These are phyloP conservation scores for Agrochola macilenta DNA, from an alignment of 2,888 invertebrate genomes.

Conservation along the genomic window DNA sequence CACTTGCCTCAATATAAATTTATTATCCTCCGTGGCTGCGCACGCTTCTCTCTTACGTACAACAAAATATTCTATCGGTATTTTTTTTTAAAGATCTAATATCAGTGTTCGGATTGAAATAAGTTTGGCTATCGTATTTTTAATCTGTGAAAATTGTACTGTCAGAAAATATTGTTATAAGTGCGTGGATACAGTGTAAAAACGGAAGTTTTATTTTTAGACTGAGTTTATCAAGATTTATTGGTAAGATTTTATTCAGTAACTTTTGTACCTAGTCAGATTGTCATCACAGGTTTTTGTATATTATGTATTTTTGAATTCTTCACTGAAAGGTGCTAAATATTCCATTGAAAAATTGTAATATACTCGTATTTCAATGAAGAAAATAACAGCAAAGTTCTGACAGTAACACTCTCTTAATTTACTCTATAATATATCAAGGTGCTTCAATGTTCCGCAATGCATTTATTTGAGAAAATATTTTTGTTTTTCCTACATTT, in stretches of 20 bases:
- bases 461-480: not conserved
- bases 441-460: not conserved
- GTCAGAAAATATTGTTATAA: slow-evolving; percentile 37
- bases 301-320: not conserved
- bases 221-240: slow-evolving; percentile 13
- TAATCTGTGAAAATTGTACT: slow-evolving; percentile 44
- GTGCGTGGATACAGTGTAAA: slow-evolving; percentile 45
- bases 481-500: not conserved
- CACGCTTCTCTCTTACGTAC: slow-evolving; percentile 27
- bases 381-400: not conserved
- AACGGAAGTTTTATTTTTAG: slow-evolving; percentile 32
- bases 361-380: not conserved
- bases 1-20: slow-evolving; percentile 81
- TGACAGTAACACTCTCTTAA: not conserved
- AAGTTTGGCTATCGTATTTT: slow-evolving; percentile 35
- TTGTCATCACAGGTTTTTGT: not conserved
- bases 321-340: not conserved
- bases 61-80: slow-evolving; percentile 21
- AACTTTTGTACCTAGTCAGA: not conserved
- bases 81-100: slow-evolving; percentile 38
- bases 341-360: not conserved
- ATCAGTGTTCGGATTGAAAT: slow-evolving; percentile 60
- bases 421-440: not conserved
- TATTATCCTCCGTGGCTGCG: slow-evolving; percentile 78
- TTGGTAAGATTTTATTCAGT: slow-evolving; percentile 46